Evolutionary conservation across 1,140 invertebrate species (phyloP).

Genomic region (Drosophila truncata): DNA sequence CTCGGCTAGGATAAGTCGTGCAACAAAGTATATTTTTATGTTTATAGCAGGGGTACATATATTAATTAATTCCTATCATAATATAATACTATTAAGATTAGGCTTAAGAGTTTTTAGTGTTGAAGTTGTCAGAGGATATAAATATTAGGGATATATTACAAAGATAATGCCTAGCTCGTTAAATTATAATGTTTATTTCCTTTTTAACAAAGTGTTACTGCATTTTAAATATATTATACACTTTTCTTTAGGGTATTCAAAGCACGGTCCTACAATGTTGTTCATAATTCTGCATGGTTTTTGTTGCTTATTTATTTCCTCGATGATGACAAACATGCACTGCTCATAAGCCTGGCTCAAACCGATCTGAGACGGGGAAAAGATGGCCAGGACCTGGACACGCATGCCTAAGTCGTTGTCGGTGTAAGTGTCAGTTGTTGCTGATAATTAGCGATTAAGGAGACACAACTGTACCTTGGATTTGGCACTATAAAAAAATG

Average conservation of each 20-base stretch:
- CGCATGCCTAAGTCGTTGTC: slow-evolving; percentile 80
- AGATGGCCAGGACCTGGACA: slow-evolving; percentile 61
- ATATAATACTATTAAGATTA: slow-evolving; percentile 6
- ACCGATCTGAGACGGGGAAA: not conserved
- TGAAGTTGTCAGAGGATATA: not conserved
- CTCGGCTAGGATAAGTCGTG: not conserved
- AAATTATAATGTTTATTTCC: not conserved
- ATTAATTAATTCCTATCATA: slow-evolving; percentile 2
- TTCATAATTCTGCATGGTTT: slow-evolving; percentile 1
- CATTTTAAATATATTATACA: too few species aligned
- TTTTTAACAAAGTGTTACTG: not conserved
- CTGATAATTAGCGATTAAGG: slow-evolving; percentile 81
- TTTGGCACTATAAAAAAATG: not conserved
- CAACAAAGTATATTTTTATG: slow-evolving; percentile 3
- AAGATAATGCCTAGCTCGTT: not conserved
- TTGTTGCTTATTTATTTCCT: slow-evolving; percentile 27
- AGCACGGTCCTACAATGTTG: too few species aligned
- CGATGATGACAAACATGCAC: slow-evolving; percentile 64
- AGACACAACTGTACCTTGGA: slow-evolving; percentile 58
- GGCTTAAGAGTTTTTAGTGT: not conserved
- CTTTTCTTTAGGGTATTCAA: slow-evolving; percentile 13
- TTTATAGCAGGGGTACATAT: not conserved
- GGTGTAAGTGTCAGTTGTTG: slow-evolving; percentile 77
- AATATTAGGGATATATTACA: not conserved
- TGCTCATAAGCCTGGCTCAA: slow-evolving; percentile 58